Evolutionary conservation across 2,888 invertebrate species (phyloP).

Genomic region (Mycalesis mineus): DNA sequence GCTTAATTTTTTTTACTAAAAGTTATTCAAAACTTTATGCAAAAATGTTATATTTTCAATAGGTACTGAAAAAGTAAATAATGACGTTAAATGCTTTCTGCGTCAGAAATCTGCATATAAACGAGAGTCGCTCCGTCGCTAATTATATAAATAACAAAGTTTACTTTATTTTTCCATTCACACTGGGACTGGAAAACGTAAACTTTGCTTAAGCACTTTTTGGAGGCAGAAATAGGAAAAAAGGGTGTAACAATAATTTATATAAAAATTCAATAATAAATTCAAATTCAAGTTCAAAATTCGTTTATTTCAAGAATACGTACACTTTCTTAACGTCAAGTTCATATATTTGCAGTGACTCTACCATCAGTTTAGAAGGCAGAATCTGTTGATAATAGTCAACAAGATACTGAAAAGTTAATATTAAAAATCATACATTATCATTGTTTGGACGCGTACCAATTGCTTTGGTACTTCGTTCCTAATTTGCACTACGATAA

Average conservation of each 20-base stretch:
- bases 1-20: background rate
- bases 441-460: too few relatives aligned
- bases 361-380: too few relatives aligned
- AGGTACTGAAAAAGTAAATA: conserved; percentile 1
- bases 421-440: too few relatives aligned
- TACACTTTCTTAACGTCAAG: too few relatives aligned
- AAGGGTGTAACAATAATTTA: background rate
- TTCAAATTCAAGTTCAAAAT: too few relatives aligned
- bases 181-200: background rate
- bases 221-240: background rate
- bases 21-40: background rate
- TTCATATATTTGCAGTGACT: too few relatives aligned
- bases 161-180: background rate
- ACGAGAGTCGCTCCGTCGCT: conserved; percentile 8
- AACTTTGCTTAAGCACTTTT: conserved; percentile 1
- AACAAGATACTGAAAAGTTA: too few relatives aligned
- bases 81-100: background rate
- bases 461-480: too few relatives aligned
- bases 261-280: too few relatives aligned
- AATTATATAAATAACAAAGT: conserved; percentile 10
- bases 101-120: conserved; percentile 9
- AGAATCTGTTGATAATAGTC: too few relatives aligned
- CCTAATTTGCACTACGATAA: too few relatives aligned
- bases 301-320: too few relatives aligned
- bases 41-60: background rate